Conservation (phyloP, 2,113 vertebrate species). For the Gallinago undulata region DNA sequence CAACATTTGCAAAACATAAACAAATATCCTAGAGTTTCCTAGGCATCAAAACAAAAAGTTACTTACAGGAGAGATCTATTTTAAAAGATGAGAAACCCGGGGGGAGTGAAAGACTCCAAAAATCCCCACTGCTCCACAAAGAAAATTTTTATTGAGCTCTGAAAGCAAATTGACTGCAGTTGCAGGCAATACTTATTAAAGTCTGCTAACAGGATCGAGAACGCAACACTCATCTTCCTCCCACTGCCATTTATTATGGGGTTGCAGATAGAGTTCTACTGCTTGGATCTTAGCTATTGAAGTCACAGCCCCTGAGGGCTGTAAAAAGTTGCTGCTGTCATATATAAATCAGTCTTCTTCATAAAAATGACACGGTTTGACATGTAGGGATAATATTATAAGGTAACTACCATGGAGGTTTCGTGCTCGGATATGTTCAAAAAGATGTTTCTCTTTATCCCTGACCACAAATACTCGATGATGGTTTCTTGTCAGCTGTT, state of each 20-base stretch:
- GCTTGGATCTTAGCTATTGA: conserved; percentile 16
- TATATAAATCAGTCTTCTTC: conserved; percentile 40
- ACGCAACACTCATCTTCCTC: not conserved
- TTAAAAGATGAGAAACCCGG: not conserved
- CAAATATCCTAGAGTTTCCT: not conserved
- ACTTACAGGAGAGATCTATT: not conserved
- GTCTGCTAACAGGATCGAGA: not conserved
- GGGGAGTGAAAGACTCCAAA: not conserved
- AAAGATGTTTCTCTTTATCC: conserved; percentile 62
- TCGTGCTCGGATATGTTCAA: conserved; percentile 53
- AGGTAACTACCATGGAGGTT: conserved; percentile 50
- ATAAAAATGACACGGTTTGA: conserved; percentile 48
- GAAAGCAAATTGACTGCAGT: not conserved
- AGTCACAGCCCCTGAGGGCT: conserved; percentile 28
- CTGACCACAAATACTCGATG: conserved; percentile 59
- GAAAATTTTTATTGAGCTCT: not conserved
- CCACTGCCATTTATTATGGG: not conserved
- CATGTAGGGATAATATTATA: conserved; percentile 12
- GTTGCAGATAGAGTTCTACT: not conserved
- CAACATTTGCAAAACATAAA: not conserved
- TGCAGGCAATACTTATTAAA: not conserved
- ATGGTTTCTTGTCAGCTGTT: conserved; percentile 55
- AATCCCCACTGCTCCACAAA: not conserved
- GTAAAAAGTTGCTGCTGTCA: conserved; percentile 37
- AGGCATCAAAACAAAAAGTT: not conserved